Evolutionary conservation across 1,140 invertebrate genomes (phyloP), one percentile per base, ranked within the genome.

Genomic region (Cydia amplana): DNA sequence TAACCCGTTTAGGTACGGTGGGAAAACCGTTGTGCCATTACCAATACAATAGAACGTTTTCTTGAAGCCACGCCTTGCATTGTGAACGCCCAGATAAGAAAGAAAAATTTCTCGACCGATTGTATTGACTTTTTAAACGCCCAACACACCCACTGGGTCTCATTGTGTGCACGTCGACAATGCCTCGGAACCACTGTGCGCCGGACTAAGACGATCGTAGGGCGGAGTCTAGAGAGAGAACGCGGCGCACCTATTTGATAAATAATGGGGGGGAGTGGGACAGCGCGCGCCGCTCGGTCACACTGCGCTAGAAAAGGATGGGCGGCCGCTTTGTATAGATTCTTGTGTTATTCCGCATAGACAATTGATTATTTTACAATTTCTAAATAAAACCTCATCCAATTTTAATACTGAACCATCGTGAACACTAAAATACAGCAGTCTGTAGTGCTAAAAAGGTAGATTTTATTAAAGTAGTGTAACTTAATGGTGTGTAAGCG

Each of bases 51-150:
- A 89, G 91, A 91, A 72, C 80, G 82, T 82, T 90, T 87, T 85
- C 82, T 85, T 74, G 36, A 80, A 79, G 85, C 90, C 90, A 92
- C 90, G 90, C 90, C 90, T 91, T 81, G 82, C 80, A 55, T 77
- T 51, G 73, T 75, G 80, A 87, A 91, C 89, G 89, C 89, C 91
- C 91, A 87, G 87, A 75, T 74, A 84, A 90, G 85, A 88, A 92
- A 91, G 89, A 91, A 92, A 92, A 91, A 89, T 91, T 92, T 84
- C 88, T 91, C 86, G 80, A 86, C 80, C 86, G 88, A 90, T 90
- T 88, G 91, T 91, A 92, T 92, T 88, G 91, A 92, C 89, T 92
- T 92, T 92, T 91, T 90, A 91, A 91, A 92, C 91, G 91, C 89
- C 91, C 88, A 88, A 81, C 83, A 91, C 91, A 85, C 90, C 91